phyloP scores from a whole-genome alignment of 1,140 invertebrate genomes.

The Mactra quadrangularis region DNA sequence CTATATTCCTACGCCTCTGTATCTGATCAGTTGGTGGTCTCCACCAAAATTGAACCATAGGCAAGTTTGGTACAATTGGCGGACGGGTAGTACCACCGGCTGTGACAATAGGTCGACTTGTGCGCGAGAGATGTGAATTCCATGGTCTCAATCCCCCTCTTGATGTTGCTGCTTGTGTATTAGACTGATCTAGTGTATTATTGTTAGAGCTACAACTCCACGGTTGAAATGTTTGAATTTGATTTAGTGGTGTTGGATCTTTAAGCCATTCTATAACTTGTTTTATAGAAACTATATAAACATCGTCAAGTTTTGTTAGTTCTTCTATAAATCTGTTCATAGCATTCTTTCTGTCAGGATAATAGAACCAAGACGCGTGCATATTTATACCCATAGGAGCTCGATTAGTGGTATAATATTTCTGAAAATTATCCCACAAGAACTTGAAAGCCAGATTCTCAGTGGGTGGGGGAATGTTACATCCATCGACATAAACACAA shows the following conservation, averaged over 20 bases:
- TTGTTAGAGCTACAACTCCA: conserved; percentile 65
- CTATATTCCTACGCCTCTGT: not conserved
- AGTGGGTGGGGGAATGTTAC: conserved; percentile 63
- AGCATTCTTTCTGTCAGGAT: conserved; percentile 66
- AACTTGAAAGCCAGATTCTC: conserved; percentile 69
- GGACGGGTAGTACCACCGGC: not conserved
- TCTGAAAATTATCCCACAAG: conserved; percentile 74
- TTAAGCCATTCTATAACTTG: conserved; percentile 77
- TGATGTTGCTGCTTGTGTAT: not conserved
- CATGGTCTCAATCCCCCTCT: not conserved
- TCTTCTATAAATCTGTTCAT: conserved; percentile 73
- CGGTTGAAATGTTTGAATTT: conserved; percentile 66
- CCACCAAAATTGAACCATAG: conserved; percentile 59
- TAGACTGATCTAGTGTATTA: not conserved
- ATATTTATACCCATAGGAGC: conserved; percentile 75
- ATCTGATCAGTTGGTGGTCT: not conserved
- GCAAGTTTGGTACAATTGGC: conserved; percentile 36
- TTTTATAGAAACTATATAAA: conserved; percentile 73
- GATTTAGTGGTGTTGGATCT: conserved; percentile 65
- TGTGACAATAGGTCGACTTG: not conserved
- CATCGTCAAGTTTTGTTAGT: conserved; percentile 70
- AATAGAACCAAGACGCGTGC: conserved; percentile 75
- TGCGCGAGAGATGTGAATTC: not conserved
- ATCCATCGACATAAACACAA: conserved; percentile 73
- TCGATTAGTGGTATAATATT: conserved; percentile 71